These are phyloP conservation scores for Onychomys leucogaster DNA, from an alignment of 2,797 vertebrate species.

Conservation along the genomic window DNA sequence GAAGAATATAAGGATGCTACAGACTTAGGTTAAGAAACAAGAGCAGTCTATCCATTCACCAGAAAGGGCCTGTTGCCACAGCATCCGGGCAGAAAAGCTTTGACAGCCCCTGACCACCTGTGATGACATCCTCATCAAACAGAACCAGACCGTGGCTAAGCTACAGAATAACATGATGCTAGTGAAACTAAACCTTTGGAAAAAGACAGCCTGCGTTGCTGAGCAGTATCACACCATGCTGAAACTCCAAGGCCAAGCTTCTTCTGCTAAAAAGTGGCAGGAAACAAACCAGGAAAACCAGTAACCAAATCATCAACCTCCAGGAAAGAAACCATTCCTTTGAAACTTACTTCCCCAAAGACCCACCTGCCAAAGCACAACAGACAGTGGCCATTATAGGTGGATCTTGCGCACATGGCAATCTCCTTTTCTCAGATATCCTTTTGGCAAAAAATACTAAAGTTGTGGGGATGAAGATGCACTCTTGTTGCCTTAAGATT, in stretches of 20 bases:
- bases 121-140: conserved; percentile 93
- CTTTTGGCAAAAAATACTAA: conserved; percentile 85
- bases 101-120: conserved; percentile 91
- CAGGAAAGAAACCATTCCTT: too few species aligned
- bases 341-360: too few species aligned
- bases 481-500: neutral
- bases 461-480: neutral
- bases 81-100: conserved; percentile 94
- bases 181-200: too few species aligned
- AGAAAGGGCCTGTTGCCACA: conserved; percentile 96
- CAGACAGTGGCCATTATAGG: conserved; percentile 89
- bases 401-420: conserved; percentile 90
- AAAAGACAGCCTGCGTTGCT: too few species aligned
- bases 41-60: conserved; percentile 93
- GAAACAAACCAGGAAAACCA: too few species aligned
- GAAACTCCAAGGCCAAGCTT: too few species aligned
- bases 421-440: conserved; percentile 86
- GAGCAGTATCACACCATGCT: too few species aligned
- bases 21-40: conserved; percentile 92
- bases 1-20: conserved; percentile 93
- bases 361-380: too few species aligned
- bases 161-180: conserved; percentile 96
- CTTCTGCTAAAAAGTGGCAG: too few species aligned
- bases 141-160: conserved; percentile 96
- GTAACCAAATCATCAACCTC: too few species aligned